Conservation (phyloP, 1,140 invertebrate genomes). For the Solenopsis fugax region DNA sequence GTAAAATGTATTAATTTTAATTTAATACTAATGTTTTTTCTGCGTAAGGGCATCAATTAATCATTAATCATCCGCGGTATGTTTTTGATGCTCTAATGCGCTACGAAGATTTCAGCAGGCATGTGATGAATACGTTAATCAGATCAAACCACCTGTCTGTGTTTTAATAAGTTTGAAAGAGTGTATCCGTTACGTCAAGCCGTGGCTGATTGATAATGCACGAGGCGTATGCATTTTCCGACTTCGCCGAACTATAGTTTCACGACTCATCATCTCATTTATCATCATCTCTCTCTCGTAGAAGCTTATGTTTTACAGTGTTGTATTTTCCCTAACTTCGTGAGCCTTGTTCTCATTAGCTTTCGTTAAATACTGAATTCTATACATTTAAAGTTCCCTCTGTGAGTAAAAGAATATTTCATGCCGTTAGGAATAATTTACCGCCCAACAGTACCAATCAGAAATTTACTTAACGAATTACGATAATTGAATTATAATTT, state of each 20-base stretch:
- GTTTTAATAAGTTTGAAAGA: constrained; percentile 58
- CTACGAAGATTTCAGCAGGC: not conserved
- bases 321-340: constrained; percentile 28
- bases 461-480: not conserved
- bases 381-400: not conserved
- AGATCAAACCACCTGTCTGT: constrained; percentile 45
- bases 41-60: not conserved
- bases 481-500: not conserved
- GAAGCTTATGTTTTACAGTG: constrained; percentile 44
- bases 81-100: not conserved
- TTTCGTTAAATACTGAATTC: constrained; percentile 1
- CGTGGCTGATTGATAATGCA: constrained; percentile 54
- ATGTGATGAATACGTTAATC: constrained; percentile 38
- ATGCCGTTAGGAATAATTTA: not conserved
- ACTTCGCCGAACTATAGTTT: constrained; percentile 39
- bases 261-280: constrained; percentile 56
- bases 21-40: too few species aligned
- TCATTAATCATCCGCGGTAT: not conserved
- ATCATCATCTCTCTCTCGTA: constrained; percentile 50
- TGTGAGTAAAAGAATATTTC: not conserved
- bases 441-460: not conserved
- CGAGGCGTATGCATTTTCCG: constrained; percentile 40
- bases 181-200: constrained; percentile 30
- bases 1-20: too few species aligned
- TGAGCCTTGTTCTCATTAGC: constrained; percentile 8